These are phyloP conservation scores for Brachypterus glaber DNA, from an alignment of 2,888 invertebrate species.

Conservation along the genomic window DNA sequence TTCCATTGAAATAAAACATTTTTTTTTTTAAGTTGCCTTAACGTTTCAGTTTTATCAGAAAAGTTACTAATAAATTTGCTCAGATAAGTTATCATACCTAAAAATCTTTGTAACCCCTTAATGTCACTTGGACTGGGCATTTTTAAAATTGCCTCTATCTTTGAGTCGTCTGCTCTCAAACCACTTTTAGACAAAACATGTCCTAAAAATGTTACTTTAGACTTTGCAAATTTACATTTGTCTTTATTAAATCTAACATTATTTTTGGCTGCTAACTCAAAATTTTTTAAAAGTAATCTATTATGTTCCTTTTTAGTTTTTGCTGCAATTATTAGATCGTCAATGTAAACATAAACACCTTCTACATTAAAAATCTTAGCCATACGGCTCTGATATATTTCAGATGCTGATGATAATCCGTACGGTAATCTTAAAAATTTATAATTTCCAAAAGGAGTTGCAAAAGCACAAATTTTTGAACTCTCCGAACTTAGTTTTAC, in stretches of 20 bases:
- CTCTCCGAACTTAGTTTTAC: too few relatives aligned
- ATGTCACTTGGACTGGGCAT: constrained; percentile 10
- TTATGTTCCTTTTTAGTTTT: constrained; percentile 21
- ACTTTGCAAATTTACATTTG: too few relatives aligned
- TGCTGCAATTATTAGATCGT: too few relatives aligned
- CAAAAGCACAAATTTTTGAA: too few relatives aligned
- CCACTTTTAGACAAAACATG: constrained; percentile 3
- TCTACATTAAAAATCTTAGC: too few relatives aligned
- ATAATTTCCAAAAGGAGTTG: too few relatives aligned
- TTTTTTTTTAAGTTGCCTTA: constrained; percentile 9
- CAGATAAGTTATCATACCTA: constrained; percentile 16
- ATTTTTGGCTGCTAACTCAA: constrained; percentile 15
- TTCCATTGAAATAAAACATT: constrained; percentile 5
- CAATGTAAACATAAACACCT: too few relatives aligned
- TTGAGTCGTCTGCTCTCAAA: constrained; percentile 2
- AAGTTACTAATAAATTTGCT: constrained; percentile 14
- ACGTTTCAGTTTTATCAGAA: constrained; percentile 5
- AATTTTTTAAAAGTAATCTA: constrained; percentile 13
- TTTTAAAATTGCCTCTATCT: constrained; percentile 11
- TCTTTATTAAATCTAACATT: too few relatives aligned
- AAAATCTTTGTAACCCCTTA: constrained; percentile 14
- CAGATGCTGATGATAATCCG: too few relatives aligned
- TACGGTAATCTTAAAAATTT: too few relatives aligned
- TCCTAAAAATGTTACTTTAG: too few relatives aligned
- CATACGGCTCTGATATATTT: too few relatives aligned